Evolutionary conservation across 2,113 vertebrate species (phyloP), one percentile per base, ranked within the genome.

Genomic region (Scalopus aquaticus): DNA sequence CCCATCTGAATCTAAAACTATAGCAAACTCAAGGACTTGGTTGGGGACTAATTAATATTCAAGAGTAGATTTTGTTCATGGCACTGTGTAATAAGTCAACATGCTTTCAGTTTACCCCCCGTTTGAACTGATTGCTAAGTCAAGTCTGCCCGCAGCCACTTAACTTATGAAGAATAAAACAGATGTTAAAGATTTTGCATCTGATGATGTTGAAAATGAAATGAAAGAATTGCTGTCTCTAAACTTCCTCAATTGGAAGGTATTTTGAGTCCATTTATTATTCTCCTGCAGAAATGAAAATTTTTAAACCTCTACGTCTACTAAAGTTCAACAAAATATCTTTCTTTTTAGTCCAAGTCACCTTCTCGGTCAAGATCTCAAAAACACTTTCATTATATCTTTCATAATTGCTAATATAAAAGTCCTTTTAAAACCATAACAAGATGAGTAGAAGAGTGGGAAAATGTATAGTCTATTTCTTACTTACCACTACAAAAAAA

Each of bases 401-500:
- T 90, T 94, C 91, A 93, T 64, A 90, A 88, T 60, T 81, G 62
- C 30, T 67, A 37, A 92, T 84, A 88, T 88, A 56, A 85, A 69
- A 76, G 12, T 78, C 30, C 1, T 37, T 84, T 89, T 62, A 22
- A 76, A 95, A 84, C 70, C 8, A 84, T 51, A 87, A 93, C 17
- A 94, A 96, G 60, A 77, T 42, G 22, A 9, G 6, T 42, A 65
- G 6, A n/a, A 42, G 15, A 86, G 42, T 44, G 6, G 44, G 5
- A 60, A 62, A 80, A 51, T 46, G 4, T 56, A 15, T 37, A 39
- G 3, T 62, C 37, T 93, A 46, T 62, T 89, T 89, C 22, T 93
- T 83, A 96, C 62, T 69, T 62, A 58, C 7, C 12, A 32, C 74
- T 39, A 83, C 1, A 83, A 94, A 82, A 30, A 82, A 30, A 32